Conservation (phyloP, 1,140 invertebrate genomes). For the Drosophila sturtevanti region DNA sequence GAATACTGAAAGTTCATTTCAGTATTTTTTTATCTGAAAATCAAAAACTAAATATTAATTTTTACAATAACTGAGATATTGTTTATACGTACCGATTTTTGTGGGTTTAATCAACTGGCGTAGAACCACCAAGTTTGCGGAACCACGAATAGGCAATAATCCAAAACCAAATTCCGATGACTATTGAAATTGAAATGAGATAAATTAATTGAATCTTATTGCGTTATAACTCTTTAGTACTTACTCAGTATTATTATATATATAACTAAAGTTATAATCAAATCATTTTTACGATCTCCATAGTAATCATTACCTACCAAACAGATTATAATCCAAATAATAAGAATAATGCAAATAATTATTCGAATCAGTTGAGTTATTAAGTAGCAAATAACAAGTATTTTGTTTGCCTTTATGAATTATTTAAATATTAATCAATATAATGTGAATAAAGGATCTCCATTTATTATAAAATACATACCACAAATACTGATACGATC, state of each 20-base stretch:
- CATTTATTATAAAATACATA: slow-evolving; percentile 8
- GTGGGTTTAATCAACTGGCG: slow-evolving; percentile 5
- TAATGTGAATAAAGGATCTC: too few relatives aligned
- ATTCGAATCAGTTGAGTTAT: slow-evolving; percentile 18
- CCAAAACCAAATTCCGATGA: slow-evolving; percentile 30
- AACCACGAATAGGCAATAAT: slow-evolving; percentile 33
- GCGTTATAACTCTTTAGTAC: background rate
- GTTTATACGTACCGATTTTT: background rate
- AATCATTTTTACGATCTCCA: background rate
- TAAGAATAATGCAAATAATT: background rate
- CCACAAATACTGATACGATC: slow-evolving; percentile 20
- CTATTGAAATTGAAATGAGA: slow-evolving; percentile 15
- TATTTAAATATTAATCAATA: background rate
- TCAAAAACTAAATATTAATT: background rate
- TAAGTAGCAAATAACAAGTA: slow-evolving; percentile 11
- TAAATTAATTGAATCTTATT: too few relatives aligned
- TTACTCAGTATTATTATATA: slow-evolving; percentile 1
- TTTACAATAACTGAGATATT: background rate
- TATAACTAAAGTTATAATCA: background rate
- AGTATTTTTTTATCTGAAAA: background rate
- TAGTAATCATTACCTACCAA: background rate
- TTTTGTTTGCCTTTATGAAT: slow-evolving; percentile 14
- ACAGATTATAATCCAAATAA: background rate
- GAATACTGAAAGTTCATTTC: too few relatives aligned
- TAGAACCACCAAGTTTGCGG: slow-evolving; percentile 11